phyloP scores from a whole-genome alignment of 2,113 vertebrate genomes.

The Notechis scutatus region DNA sequence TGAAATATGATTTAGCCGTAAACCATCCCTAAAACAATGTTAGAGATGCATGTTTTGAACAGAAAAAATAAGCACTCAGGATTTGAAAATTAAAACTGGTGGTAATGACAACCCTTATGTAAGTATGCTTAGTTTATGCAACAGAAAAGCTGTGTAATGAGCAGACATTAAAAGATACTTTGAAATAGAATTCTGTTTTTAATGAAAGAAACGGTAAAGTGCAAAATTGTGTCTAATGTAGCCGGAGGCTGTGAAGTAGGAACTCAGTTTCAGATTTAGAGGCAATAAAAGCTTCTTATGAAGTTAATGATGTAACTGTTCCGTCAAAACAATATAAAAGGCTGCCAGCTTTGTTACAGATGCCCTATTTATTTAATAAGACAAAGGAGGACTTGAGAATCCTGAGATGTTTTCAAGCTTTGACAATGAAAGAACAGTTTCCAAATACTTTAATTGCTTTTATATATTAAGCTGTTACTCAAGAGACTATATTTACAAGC shows the following conservation, averaged over 20 bases:
- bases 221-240: constrained; percentile 21
- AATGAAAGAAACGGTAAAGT: constrained; percentile 36
- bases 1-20: not conserved
- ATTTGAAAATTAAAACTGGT: not conserved
- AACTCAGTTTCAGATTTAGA: constrained; percentile 44
- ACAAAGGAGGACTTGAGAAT: constrained; percentile 25
- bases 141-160: constrained; percentile 14
- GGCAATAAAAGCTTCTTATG: constrained; percentile 39
- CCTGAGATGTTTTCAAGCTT: constrained; percentile 27
- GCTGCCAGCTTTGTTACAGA: constrained; percentile 36
- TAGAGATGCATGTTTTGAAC: not conserved
- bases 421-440: constrained; percentile 23
- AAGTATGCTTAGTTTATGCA: constrained; percentile 8
- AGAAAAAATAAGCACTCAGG: not conserved
- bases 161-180: constrained; percentile 18
- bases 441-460: constrained; percentile 27
- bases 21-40: not conserved
- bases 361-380: constrained; percentile 29
- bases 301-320: constrained; percentile 50
- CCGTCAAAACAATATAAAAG: constrained; percentile 45
- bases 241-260: constrained; percentile 27
- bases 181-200: constrained; percentile 25
- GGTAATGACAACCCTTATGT: constrained; percentile 6
- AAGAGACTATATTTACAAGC: not conserved
- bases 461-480: constrained; percentile 6